Evolutionary conservation across 2,797 vertebrate species (phyloP), one percentile per base, ranked within the genome.

Genomic region (Chromobotia macracanthus): DNA sequence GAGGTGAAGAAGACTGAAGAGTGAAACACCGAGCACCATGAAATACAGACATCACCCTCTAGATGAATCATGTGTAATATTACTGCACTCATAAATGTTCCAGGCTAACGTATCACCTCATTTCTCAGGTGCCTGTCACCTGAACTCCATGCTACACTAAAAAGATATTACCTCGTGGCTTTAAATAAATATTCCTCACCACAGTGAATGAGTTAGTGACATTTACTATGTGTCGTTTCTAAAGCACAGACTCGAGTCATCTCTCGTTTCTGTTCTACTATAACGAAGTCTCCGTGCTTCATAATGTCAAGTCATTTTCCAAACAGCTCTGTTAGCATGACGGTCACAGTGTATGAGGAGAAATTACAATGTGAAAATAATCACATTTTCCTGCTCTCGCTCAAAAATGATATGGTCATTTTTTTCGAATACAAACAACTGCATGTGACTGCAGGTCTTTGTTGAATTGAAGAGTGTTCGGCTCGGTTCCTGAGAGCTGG

Each of bases 61-160:
- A 68, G 16, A 75, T 80, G 58, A 35, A 75, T 78, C 63, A 75
- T 56, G 67, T 46, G 51, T 12, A 68, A 41, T 60, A 70, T 38
- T 66, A 63, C 5, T 31, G 38, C 23, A 66, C 41, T 73, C 31
- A 60, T 58, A 64, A 46, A 71, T 67, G 73, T 50, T 72, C 21
- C n/a, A 21, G 18, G 50, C 44, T 83, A 23, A 25, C 65, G 71
- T 50, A 75, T 80, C 75, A 66, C 50, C 61, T 66, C 0, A 18
- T 75, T n/a, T 66, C 38, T 55, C 19, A 66, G 60, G 48, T 41
- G 23, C n/a, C 61, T 25, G 61, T 66, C 73, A 75, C 10, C 61
- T 55, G 61, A 53, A 75, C 46, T 48, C 46, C 31, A 44, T 8
- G 2, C 28, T 55, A 15, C 61, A 66, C 48, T 50, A 65, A 38